Conservation (phyloP, 2,888 invertebrate species). For the Oscheius sp. region DNA sequence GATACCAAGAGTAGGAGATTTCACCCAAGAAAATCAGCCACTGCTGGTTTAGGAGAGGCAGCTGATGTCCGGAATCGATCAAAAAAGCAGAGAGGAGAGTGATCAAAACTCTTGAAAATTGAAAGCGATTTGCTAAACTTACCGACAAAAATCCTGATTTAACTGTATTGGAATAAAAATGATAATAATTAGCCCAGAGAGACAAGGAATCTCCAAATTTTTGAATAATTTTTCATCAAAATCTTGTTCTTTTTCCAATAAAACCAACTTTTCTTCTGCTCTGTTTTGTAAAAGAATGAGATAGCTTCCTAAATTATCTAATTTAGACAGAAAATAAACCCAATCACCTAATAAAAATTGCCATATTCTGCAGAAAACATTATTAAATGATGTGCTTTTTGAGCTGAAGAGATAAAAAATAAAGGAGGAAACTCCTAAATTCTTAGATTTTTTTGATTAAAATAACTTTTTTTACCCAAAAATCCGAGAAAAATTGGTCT, state of each 20-base stretch:
- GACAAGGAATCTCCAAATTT: too few relatives aligned
- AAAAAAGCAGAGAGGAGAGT: not conserved
- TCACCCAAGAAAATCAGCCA: not conserved
- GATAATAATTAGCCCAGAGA: too few relatives aligned
- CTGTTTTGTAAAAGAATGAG: too few relatives aligned
- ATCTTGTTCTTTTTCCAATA: too few relatives aligned
- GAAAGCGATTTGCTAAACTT: not conserved
- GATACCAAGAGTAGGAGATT: constrained; percentile 13
- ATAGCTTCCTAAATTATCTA: too few relatives aligned
- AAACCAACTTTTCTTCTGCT: too few relatives aligned
- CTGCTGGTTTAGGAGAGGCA: not conserved
- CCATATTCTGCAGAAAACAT: constrained; percentile 13
- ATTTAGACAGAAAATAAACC: too few relatives aligned
- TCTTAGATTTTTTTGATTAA: too few relatives aligned
- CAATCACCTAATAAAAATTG: constrained; percentile 10
- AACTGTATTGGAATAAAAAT: too few relatives aligned
- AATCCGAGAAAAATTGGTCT: not conserved
- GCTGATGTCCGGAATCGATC: not conserved
- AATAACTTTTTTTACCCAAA: not conserved
- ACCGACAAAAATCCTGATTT: too few relatives aligned
- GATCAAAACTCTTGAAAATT: too few relatives aligned
- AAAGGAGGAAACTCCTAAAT: not conserved
- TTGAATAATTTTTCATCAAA: too few relatives aligned
- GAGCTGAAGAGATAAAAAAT: not conserved
- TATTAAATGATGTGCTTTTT: not conserved